Conservation (phyloP, 2,888 invertebrate genomes). For the Empis livida region DNA sequence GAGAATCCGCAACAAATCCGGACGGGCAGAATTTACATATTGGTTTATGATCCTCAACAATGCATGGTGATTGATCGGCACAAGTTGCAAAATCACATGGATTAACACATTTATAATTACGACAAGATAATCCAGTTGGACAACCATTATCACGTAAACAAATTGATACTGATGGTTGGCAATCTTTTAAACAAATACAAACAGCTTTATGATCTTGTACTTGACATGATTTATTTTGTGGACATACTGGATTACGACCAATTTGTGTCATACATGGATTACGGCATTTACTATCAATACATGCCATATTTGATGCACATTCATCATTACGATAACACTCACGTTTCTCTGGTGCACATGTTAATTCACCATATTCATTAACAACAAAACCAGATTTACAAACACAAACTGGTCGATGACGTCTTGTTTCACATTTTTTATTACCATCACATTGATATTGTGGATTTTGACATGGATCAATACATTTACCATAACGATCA, state of each 20-base stretch:
- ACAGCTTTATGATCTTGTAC: slow-evolving; percentile 76
- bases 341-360: slow-evolving; percentile 68
- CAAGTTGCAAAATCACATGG: slow-evolving; percentile 79
- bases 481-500: slow-evolving; percentile 58
- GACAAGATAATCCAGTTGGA: slow-evolving; percentile 71
- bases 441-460: slow-evolving; percentile 62
- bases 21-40: slow-evolving; percentile 92
- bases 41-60: slow-evolving; percentile 88
- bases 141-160: slow-evolving; percentile 83
- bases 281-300: slow-evolving; percentile 69
- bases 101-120: slow-evolving; percentile 80
- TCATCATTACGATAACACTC: slow-evolving; percentile 72
- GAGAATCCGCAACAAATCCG: slow-evolving; percentile 83
- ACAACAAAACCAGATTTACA: slow-evolving; percentile 82
- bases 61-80: slow-evolving; percentile 75
- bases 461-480: slow-evolving; percentile 61
- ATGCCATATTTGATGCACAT: slow-evolving; percentile 76
- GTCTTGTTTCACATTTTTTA: slow-evolving; percentile 78
- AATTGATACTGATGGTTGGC: slow-evolving; percentile 73
- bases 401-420: slow-evolving; percentile 73
- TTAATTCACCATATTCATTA: slow-evolving; percentile 74
- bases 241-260: slow-evolving; percentile 48
- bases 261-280: slow-evolving; percentile 66
- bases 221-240: slow-evolving; percentile 73
- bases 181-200: slow-evolving; percentile 78